These are phyloP conservation scores for Cerceris ruficornis DNA, from an alignment of 2,888 invertebrate genomes.

Conservation along the genomic window DNA sequence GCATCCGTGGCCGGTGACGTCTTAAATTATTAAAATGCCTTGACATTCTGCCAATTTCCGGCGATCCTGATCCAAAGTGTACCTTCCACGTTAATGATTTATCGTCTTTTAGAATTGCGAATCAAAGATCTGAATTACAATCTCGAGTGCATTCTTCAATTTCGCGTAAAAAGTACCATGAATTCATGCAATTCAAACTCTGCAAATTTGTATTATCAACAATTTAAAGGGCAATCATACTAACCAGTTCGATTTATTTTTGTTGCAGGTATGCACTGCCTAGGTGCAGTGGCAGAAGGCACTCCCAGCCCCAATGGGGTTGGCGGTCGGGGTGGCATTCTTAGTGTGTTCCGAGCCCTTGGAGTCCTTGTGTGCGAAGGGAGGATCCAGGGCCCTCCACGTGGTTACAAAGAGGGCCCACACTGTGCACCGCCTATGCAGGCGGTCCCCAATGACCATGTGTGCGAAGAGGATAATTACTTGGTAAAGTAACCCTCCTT, in stretches of 20 bases:
- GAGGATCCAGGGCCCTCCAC: slow-evolving; percentile 80
- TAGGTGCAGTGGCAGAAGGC: slow-evolving; percentile 78
- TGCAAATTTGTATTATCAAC: not conserved
- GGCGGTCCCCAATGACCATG: slow-evolving; percentile 81
- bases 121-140: too few species aligned
- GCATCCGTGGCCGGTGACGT: not conserved
- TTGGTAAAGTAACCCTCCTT: slow-evolving; percentile 79
- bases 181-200: too few species aligned
- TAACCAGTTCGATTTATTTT: not conserved
- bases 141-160: too few species aligned
- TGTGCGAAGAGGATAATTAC: slow-evolving; percentile 82
- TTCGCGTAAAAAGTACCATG: too few species aligned
- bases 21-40: not conserved
- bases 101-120: too few species aligned
- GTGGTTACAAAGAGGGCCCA: slow-evolving; percentile 87
- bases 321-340: slow-evolving; percentile 74
- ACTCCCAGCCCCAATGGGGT: slow-evolving; percentile 71
- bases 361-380: slow-evolving; percentile 81
- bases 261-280: slow-evolving; percentile 79
- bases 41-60: not conserved
- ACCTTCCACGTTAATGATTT: too few species aligned
- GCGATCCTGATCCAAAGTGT: not conserved
- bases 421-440: slow-evolving; percentile 84
- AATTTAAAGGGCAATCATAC: not conserved
- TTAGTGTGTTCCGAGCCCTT: slow-evolving; percentile 80